phyloP scores from a whole-genome alignment of 1,140 invertebrate genomes.

The Argopecten irradians region DNA sequence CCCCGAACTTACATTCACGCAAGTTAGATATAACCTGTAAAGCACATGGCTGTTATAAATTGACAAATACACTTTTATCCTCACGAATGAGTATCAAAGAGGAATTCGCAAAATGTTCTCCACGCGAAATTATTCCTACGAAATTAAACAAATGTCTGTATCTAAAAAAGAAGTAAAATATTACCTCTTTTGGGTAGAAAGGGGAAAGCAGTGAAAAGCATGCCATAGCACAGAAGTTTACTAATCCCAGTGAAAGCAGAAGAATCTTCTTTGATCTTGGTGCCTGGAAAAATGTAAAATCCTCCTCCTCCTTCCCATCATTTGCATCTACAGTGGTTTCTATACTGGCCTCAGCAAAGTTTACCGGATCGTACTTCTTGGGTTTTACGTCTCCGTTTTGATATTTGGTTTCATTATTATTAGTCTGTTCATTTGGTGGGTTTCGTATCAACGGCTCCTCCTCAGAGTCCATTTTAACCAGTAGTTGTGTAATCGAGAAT shows the following conservation, averaged over 20 bases:
- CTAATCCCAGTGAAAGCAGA: conserved; percentile 82
- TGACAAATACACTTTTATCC: too few relatives aligned
- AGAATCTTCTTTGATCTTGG: conserved; percentile 50
- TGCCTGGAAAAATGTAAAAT: background rate
- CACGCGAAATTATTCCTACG: too few relatives aligned
- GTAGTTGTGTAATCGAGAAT: background rate
- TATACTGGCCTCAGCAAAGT: background rate
- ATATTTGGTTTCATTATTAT: background rate
- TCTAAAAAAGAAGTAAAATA: too few relatives aligned
- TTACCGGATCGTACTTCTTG: background rate
- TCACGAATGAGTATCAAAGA: too few relatives aligned
- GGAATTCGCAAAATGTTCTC: too few relatives aligned
- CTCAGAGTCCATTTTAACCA: background rate
- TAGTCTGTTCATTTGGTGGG: background rate
- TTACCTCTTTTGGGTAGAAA: conserved; percentile 85
- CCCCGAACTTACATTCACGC: too few relatives aligned
- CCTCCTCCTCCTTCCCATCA: background rate
- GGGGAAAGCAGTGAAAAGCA: conserved; percentile 91
- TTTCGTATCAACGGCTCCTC: background rate
- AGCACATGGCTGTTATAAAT: too few relatives aligned
- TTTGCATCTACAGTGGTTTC: background rate
- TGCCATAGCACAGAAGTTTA: conserved; percentile 91
- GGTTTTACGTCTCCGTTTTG: background rate
- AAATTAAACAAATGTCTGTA: too few relatives aligned
- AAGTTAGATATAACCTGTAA: too few relatives aligned